Evolutionary conservation across 2,888 invertebrate species (phyloP).

Genomic region (Nezara viridula): DNA sequence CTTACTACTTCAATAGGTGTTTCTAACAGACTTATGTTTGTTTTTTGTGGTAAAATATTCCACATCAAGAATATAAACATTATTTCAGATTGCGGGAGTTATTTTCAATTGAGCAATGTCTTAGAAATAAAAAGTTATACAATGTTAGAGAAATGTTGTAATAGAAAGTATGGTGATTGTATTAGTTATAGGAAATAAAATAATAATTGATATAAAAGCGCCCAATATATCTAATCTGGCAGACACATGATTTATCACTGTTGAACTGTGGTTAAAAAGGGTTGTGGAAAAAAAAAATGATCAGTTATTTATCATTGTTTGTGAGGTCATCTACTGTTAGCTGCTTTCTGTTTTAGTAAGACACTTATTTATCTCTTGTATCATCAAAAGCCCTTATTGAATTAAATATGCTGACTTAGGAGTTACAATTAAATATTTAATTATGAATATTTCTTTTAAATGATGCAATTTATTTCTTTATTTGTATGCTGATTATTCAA

Average conservation of each 20-base stretch:
- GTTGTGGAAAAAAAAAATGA: not conserved
- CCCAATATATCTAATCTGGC: not conserved
- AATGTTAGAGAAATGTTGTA: not conserved
- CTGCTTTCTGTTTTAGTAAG: not conserved
- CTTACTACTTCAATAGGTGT: not conserved
- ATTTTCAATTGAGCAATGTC: not conserved
- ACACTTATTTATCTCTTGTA: not conserved
- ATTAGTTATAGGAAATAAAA: not conserved
- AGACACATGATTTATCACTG: slow-evolving; percentile 8
- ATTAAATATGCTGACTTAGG: not conserved
- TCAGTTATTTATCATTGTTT: not conserved
- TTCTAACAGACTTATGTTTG: not conserved
- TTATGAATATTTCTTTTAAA: too few species aligned
- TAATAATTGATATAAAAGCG: not conserved
- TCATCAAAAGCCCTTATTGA: not conserved
- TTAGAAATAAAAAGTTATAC: not conserved
- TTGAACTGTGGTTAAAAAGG: not conserved
- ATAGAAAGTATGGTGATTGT: not conserved
- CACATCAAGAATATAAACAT: too few species aligned
- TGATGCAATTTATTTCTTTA: too few species aligned
- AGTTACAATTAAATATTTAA: too few species aligned
- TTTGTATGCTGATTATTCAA: too few species aligned
- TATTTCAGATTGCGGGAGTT: not conserved
- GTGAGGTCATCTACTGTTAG: not conserved
- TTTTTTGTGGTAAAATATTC: not conserved